These are phyloP conservation scores for Aphis craccivora DNA, from an alignment of 1,140 invertebrate species.

Conservation along the genomic window DNA sequence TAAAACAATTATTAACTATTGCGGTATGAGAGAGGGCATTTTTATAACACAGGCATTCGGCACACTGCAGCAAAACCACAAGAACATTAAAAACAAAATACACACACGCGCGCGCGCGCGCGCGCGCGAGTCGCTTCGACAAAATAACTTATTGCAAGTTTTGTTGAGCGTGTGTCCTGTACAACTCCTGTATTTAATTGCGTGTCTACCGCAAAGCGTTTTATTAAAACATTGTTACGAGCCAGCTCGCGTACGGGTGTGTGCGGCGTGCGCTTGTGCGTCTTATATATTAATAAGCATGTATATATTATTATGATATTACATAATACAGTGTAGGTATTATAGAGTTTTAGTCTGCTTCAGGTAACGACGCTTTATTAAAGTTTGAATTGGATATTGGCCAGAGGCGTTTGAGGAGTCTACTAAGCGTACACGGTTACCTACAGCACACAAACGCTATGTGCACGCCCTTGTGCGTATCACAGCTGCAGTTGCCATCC, in stretches of 20 bases:
- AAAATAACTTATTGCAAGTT: no score
- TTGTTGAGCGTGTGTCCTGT: no score
- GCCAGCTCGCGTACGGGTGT: no score
- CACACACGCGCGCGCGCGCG: no score
- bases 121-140: no score
- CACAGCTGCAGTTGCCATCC: no score
- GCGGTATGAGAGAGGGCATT: no score
- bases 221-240: neutral
- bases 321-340: neutral
- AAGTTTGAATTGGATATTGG: conserved; percentile 2
- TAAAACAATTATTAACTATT: no score
- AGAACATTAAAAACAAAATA: no score
- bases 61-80: no score
- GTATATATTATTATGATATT: neutral
- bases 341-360: neutral
- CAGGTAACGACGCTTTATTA: neutral
- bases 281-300: neutral
- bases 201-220: neutral
- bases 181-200: no score
- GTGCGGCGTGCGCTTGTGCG: neutral
- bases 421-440: neutral
- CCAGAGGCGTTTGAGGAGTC: neutral
- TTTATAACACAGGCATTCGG: no score
- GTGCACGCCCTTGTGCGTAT: neutral
- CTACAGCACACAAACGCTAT: neutral